Conservation (phyloP, 2,797 vertebrate species). For the Karalla daura region DNA sequence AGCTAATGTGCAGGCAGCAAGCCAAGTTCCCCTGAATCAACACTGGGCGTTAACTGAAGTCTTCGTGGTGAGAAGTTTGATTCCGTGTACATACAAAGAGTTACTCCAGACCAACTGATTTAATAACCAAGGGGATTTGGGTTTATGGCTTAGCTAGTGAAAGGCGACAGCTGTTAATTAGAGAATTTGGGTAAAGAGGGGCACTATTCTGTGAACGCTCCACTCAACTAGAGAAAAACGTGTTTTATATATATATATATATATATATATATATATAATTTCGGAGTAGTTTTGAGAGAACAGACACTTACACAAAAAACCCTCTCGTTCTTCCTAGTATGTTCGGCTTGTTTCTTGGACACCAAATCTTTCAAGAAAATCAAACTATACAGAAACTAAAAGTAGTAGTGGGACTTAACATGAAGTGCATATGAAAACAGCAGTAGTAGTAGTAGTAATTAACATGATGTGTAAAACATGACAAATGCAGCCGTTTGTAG, state of each 20-base stretch:
- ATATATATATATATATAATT: no score
- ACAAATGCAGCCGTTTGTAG: background rate
- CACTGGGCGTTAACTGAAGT: slow-evolving; percentile 2
- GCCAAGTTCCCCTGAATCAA: slow-evolving; percentile 27
- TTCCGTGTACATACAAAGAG: slow-evolving; percentile 1
- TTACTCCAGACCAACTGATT: background rate
- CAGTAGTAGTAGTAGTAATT: no score
- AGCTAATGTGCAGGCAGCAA: slow-evolving; percentile 26
- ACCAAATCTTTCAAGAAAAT: no score
- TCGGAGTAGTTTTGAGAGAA: no score
- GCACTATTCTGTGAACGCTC: no score
- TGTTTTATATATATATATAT: no score
- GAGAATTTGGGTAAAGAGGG: background rate
- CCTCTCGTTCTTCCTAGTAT: no score
- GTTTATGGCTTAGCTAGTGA: background rate
- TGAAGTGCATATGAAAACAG: background rate
- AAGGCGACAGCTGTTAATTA: background rate
- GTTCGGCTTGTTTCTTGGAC: no score
- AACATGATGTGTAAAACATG: background rate
- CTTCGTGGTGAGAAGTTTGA: slow-evolving; percentile 1
- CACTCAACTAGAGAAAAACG: no score
- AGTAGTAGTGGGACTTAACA: no score
- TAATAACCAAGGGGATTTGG: background rate
- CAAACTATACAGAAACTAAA: no score
- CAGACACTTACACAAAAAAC: no score